These are phyloP conservation scores for Cerastis leucographa DNA, from an alignment of 2,888 invertebrate genomes.

Conservation along the genomic window DNA sequence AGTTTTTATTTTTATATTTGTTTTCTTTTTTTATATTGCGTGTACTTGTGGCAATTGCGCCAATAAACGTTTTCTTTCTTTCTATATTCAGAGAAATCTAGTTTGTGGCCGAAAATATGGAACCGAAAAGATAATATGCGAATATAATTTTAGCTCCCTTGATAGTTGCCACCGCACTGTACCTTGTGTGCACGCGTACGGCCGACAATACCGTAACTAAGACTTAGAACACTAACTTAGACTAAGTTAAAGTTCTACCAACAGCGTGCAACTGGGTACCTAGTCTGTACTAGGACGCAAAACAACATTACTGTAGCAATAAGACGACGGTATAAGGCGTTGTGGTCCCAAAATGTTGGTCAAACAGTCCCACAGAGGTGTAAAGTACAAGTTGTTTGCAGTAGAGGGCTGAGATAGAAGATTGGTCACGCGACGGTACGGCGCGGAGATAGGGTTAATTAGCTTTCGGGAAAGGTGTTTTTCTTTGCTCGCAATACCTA, in stretches of 20 bases:
- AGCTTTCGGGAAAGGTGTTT: conserved; percentile 3
- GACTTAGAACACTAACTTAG: not conserved
- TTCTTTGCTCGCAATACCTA: not conserved
- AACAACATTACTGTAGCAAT: not conserved
- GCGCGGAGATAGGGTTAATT: conserved; percentile 32
- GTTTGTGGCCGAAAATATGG: not conserved
- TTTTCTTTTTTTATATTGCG: no score
- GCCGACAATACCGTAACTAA: not conserved
- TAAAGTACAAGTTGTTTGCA: conserved; percentile 33
- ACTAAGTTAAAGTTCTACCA: not conserved
- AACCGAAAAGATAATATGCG: not conserved
- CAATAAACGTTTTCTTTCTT: no score
- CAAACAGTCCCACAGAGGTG: conserved; percentile 30
- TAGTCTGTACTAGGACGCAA: not conserved
- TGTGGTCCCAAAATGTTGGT: conserved; percentile 5
- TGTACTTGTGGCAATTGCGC: no score
- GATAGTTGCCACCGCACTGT: not conserved
- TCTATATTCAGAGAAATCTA: no score
- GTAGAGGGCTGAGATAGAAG: conserved; percentile 43
- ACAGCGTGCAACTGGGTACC: not conserved
- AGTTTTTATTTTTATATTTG: no score
- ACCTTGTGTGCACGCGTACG: not conserved
- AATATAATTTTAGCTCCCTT: not conserved
- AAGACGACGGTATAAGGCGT: not conserved
- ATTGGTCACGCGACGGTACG: conserved; percentile 44